phyloP scores from a whole-genome alignment of 2,888 invertebrate genomes.

The Vanessa cardui region DNA sequence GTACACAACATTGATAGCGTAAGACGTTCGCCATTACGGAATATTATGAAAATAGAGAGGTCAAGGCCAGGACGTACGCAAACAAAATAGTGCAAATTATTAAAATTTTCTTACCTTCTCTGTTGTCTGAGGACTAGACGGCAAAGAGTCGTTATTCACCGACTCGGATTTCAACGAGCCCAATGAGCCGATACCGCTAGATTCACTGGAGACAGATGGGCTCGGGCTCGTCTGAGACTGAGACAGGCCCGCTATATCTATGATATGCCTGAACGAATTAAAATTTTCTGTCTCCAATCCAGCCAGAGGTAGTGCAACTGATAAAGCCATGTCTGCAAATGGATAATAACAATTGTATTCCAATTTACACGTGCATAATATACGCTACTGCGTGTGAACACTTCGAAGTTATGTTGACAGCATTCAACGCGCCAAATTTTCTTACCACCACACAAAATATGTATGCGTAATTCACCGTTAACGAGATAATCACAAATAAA shows the following conservation, averaged over 20 bases:
- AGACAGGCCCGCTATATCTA: conserved; percentile 77
- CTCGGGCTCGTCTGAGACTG: conserved; percentile 79
- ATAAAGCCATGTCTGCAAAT: conserved; percentile 83
- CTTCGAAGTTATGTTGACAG: conserved; percentile 75
- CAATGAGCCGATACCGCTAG: conserved; percentile 84
- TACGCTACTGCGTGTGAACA: conserved; percentile 64
- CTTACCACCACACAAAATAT: conserved; percentile 54
- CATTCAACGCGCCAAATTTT: conserved; percentile 76
- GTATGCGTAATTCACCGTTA: conserved; percentile 52
- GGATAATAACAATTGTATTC: conserved; percentile 63
- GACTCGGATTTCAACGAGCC: conserved; percentile 81
- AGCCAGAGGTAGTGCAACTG: conserved; percentile 83
- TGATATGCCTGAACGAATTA: conserved; percentile 77
- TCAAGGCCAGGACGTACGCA: conserved; percentile 81
- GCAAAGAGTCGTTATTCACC: conserved; percentile 74
- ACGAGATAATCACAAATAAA: conserved; percentile 48
- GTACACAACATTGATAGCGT: conserved; percentile 73
- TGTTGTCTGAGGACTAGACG: conserved; percentile 80
- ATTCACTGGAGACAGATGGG: conserved; percentile 84
- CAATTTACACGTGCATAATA: conserved; percentile 75
- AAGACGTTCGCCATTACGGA: conserved; percentile 80
- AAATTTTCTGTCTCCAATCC: conserved; percentile 82
- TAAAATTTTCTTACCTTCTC: conserved; percentile 70
- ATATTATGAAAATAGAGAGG: conserved; percentile 83
- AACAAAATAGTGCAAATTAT: conserved; percentile 66